Evolutionary conservation across 2,888 invertebrate genomes (phyloP).

Genomic region (Acronicta alni): DNA sequence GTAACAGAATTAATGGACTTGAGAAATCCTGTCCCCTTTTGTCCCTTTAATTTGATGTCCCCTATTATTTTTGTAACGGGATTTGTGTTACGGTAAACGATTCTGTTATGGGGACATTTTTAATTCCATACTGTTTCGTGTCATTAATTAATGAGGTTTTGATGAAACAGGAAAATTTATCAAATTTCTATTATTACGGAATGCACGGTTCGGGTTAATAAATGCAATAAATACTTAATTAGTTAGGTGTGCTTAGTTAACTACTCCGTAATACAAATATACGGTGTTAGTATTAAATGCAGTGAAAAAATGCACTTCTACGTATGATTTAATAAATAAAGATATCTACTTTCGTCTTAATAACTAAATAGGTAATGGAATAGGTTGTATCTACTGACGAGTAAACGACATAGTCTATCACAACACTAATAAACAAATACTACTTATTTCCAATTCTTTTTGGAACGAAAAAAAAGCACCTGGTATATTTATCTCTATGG

Average conservation of each 20-base stretch:
- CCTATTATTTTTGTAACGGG: constrained; percentile 27
- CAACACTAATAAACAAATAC: neutral
- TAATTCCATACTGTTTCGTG: constrained; percentile 24
- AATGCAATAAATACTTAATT: neutral
- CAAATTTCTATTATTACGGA: neutral
- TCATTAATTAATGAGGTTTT: constrained; percentile 38
- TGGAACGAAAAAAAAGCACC: neutral
- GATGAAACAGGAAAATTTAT: constrained; percentile 8
- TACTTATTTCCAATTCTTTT: neutral
- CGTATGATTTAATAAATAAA: too few relatives aligned
- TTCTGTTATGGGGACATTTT: constrained; percentile 29
- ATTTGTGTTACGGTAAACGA: constrained; percentile 40
- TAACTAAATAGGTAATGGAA: too few relatives aligned
- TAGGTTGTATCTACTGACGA: neutral
- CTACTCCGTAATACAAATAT: neutral
- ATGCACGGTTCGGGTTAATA: neutral
- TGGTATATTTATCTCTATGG: neutral
- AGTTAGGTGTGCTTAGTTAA: neutral
- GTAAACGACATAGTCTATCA: neutral
- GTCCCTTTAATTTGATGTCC: constrained; percentile 40
- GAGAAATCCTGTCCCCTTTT: constrained; percentile 27
- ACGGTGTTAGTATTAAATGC: neutral
- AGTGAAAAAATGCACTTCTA: neutral
- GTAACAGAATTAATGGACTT: constrained; percentile 49
- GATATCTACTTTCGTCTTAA: too few relatives aligned